phyloP scores from a whole-genome alignment of 2,797 vertebrate species.

The Peromyscus nudipes region DNA sequence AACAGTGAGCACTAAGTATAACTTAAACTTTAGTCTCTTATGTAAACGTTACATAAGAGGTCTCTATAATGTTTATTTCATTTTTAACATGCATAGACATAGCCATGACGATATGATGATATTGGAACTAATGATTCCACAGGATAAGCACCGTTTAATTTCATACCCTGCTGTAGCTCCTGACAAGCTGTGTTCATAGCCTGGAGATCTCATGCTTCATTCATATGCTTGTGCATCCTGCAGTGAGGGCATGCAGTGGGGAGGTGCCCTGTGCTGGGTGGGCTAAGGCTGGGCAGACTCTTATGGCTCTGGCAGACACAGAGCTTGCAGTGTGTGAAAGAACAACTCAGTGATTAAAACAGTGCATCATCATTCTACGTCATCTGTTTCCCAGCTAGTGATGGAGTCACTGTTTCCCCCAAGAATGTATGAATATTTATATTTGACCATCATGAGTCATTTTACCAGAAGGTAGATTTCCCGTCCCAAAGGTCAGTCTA shows the following conservation, averaged over 20 bases:
- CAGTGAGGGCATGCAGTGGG: not conserved
- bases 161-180: not conserved
- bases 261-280: not conserved
- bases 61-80: not conserved
- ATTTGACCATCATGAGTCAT: not conserved
- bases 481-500: not conserved
- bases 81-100: not conserved
- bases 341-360: not conserved
- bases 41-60: not conserved
- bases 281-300: not conserved
- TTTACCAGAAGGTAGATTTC: not conserved
- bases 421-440: not conserved
- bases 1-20: not conserved
- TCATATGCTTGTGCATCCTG: not conserved
- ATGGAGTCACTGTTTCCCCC: not conserved
- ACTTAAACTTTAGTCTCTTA: not conserved
- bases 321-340: not conserved
- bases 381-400: not conserved
- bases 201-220: not conserved
- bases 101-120: not conserved
- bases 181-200: not conserved
- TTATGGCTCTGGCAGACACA: fast-evolving
- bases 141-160: not conserved
- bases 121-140: not conserved
- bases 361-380: not conserved